These are phyloP conservation scores for Troilus luridus DNA, from an alignment of 2,888 invertebrate species.

Conservation along the genomic window DNA sequence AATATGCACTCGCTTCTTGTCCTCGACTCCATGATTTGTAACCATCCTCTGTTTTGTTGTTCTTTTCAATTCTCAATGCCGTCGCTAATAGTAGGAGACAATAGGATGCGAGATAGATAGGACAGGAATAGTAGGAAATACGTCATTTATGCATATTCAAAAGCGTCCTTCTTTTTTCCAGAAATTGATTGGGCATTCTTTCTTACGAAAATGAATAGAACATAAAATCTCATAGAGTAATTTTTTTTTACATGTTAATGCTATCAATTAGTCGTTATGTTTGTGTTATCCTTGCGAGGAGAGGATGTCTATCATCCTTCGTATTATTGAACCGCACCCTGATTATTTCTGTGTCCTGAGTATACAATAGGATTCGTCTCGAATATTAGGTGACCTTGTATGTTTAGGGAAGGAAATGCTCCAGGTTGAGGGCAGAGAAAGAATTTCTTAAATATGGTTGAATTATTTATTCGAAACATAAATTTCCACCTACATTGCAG, in stretches of 20 bases:
- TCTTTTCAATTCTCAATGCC: conserved; percentile 24
- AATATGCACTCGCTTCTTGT: background rate
- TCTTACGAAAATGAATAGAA: background rate
- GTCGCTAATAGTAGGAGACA: background rate
- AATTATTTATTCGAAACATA: too few relatives aligned
- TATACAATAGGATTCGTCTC: too few relatives aligned
- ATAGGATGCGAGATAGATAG: conserved; percentile 10
- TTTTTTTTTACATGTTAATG: background rate
- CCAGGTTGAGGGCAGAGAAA: too few relatives aligned
- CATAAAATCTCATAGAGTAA: background rate
- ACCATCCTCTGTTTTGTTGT: background rate
- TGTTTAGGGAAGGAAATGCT: too few relatives aligned
- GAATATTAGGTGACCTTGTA: too few relatives aligned
- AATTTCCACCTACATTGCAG: too few relatives aligned
- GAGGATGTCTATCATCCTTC: background rate
- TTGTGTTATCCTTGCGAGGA: background rate
- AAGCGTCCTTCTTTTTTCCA: background rate
- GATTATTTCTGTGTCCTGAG: too few relatives aligned
- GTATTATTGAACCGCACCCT: too few relatives aligned
- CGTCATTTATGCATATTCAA: conserved; percentile 42
- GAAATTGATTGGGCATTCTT: conserved; percentile 18
- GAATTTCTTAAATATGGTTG: too few relatives aligned
- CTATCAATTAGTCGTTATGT: background rate
- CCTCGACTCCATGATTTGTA: conserved; percentile 18
- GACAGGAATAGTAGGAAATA: conserved; percentile 7